phyloP scores from a whole-genome alignment of 2,797 vertebrate species.

The Tapera naevia region DNA sequence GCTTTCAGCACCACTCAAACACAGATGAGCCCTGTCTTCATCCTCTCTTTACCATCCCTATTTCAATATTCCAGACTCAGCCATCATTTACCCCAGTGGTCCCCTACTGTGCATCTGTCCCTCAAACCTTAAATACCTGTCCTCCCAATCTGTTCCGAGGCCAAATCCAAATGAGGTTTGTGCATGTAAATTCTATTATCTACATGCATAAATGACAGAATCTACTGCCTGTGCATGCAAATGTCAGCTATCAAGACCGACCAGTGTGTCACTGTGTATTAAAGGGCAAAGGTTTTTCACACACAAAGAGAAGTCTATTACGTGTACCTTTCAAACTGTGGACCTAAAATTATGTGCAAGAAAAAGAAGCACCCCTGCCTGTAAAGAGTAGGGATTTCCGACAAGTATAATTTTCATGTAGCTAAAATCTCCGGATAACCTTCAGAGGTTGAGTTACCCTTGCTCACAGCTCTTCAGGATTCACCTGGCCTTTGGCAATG shows the following conservation, averaged over 20 bases:
- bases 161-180: slow-evolving; percentile 39
- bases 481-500: slow-evolving; percentile 18
- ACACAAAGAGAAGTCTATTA: background rate
- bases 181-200: slow-evolving; percentile 67
- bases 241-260: slow-evolving; percentile 10
- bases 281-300: background rate
- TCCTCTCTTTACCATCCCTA: background rate
- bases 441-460: slow-evolving; percentile 1
- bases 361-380: background rate
- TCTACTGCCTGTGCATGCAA: slow-evolving; percentile 45
- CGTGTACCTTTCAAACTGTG: background rate
- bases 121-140: slow-evolving; percentile 61
- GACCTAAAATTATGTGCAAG: background rate
- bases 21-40: background rate
- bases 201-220: slow-evolving; percentile 56
- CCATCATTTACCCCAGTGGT: slow-evolving; percentile 12
- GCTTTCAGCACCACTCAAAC: slow-evolving; percentile 18
- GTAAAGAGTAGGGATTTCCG: background rate
- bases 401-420: background rate
- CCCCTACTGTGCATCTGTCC: slow-evolving; percentile 50
- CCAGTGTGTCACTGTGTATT: background rate
- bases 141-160: slow-evolving; percentile 56
- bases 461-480: background rate
- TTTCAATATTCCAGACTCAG: slow-evolving; percentile 52
- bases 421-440: slow-evolving; percentile 29